A percentile compares a stretch with the other conserved stretches of the same genome.
phyloP scores from a whole-genome alignment of 2,113 vertebrate species.

The Chaetodon auriga region DNA sequence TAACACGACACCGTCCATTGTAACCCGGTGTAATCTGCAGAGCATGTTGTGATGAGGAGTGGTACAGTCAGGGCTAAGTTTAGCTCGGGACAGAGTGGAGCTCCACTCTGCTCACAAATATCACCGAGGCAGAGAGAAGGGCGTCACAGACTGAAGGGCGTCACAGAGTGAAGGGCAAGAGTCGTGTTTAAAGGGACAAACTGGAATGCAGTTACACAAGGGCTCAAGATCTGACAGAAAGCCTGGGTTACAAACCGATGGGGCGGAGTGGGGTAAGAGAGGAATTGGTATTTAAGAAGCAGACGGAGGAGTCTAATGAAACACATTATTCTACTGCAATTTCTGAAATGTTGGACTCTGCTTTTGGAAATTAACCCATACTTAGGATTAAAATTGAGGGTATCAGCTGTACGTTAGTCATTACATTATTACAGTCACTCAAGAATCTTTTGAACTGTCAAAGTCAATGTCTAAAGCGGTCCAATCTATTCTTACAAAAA shows the following conservation, averaged over 20 bases:
- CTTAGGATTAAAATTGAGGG: not conserved
- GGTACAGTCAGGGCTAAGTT: slow-evolving; percentile 75
- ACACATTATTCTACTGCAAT: not conserved
- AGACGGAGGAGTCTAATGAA: too few species aligned
- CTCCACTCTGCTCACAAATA: slow-evolving; percentile 50
- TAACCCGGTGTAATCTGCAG: slow-evolving; percentile 45
- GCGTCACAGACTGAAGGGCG: slow-evolving; percentile 13
- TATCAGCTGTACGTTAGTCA: too few species aligned
- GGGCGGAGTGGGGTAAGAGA: too few species aligned
- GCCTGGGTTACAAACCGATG: too few species aligned
- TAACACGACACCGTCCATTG: slow-evolving; percentile 80
- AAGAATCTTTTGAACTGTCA: not conserved
- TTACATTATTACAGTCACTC: too few species aligned
- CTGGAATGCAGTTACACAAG: not conserved
- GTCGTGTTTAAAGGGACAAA: slow-evolving; percentile 6
- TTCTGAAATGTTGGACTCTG: not conserved
- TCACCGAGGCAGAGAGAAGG: slow-evolving; percentile 36
- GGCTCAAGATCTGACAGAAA: too few species aligned
- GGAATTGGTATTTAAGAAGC: too few species aligned
- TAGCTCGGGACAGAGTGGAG: slow-evolving; percentile 60
- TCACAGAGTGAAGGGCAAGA: slow-evolving; percentile 21
- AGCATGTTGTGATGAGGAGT: slow-evolving; percentile 63
- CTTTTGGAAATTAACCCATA: not conserved
- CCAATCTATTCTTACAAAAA: too few species aligned
- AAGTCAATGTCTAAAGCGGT: too few species aligned